These are phyloP conservation scores for Cephus pygmeus DNA, from an alignment of 2,888 invertebrate species.

Conservation along the genomic window DNA sequence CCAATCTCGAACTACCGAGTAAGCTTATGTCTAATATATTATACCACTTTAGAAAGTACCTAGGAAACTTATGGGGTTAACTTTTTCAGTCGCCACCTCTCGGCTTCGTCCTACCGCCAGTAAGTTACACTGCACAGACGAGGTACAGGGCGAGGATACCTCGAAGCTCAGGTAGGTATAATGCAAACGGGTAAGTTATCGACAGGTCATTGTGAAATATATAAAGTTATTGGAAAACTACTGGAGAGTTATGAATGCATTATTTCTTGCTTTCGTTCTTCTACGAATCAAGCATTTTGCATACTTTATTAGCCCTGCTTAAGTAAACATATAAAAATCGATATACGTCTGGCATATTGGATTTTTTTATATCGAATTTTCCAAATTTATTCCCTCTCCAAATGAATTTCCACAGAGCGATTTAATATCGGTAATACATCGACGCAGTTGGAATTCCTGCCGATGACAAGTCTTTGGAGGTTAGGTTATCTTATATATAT, in stretches of 20 bases:
- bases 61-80: neutral
- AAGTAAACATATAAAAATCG: no score
- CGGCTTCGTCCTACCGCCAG: neutral
- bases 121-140: no score
- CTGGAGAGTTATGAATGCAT: neutral
- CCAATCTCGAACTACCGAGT: neutral
- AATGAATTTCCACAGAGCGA: no score
- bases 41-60: neutral
- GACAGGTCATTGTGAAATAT: neutral
- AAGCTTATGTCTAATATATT: neutral
- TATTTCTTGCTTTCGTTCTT: neutral
- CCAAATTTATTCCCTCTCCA: no score
- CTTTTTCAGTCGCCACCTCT: neutral
- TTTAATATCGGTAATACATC: no score
- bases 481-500: no score
- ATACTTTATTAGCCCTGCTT: no score
- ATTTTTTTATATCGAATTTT: no score
- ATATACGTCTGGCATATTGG: no score
- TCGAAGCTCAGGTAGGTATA: neutral
- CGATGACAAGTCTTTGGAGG: no score
- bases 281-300: neutral
- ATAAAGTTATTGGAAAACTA: neutral
- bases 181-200: neutral
- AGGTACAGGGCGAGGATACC: neutral
- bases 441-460: no score